Percentiles rank a stretch among this genome's conserved stretches.
These are phyloP conservation scores for Dicentrarchus labrax DNA, from an alignment of 2,113 vertebrate species.

Conservation along the genomic window DNA sequence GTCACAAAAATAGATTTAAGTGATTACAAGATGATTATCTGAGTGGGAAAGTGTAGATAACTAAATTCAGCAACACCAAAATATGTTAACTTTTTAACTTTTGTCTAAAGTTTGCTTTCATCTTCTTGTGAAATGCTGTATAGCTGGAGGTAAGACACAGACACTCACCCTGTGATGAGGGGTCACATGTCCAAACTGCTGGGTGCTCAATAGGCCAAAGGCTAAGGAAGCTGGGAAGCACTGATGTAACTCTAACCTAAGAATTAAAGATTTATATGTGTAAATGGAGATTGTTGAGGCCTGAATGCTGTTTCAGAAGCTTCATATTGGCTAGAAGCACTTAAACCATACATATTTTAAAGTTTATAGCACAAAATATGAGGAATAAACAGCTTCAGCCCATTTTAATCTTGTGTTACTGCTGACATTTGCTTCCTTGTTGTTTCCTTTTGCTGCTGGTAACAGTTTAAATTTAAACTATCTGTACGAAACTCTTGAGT, in stretches of 20 bases:
- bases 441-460: neutral
- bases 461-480: neutral
- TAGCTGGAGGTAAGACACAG: neutral
- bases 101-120: neutral
- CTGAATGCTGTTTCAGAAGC: neutral
- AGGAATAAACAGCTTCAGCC: neutral
- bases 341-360: neutral
- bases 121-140: neutral
- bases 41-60: neutral
- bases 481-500: neutral
- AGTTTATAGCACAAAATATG: neutral
- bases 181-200: neutral
- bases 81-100: neutral
- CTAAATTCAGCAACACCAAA: neutral
- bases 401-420: neutral
- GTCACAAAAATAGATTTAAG: neutral
- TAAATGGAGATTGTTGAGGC: neutral
- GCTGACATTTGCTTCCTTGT: neutral
- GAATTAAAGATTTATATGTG: neutral
- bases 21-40: neutral
- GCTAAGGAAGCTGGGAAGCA: neutral
- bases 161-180: neutral
- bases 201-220: neutral
- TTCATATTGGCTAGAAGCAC: neutral
- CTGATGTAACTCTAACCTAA: neutral